Evolutionary conservation across 2,888 invertebrate species (phyloP), one percentile per base, ranked within the genome.

Genomic region (Tethea ocularis): DNA sequence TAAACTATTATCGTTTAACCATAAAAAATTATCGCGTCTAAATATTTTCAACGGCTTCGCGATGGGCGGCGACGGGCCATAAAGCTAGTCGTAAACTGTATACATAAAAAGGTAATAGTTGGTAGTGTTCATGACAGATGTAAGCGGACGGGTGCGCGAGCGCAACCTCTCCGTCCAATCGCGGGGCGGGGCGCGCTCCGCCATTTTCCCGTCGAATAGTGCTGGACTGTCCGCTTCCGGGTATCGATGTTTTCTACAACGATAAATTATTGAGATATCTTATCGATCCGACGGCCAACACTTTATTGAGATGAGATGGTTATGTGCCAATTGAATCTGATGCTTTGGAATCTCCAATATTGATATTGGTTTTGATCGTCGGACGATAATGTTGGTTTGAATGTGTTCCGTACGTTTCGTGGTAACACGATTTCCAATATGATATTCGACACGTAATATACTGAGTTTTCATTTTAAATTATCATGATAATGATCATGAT

Each of bases 21-120:
- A 83, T 88, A 88, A 89, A 89, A 84, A 80, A 80, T 85, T 85
- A 89, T 84, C 73, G 84, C 78, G 80, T 83, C 84, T 87, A 88
- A 89, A 88, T 88, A 88, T 88, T 87, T 86, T 84, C 82, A 84
- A 36, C 80, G 79, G 81, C 79, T 82, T 73, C 70, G 72, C 72
- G 75, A 80, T 82, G 78, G 83, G 80, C 78, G 81, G 76, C 68
- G 71, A 64, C 62, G 60, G 63, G 65, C 65, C 66, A 68, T 80
- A 80, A 81, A 82, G 70, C 67, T 71, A 69, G 75, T 74, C 77
- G 68, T 71, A 68, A 72, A 58, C 67, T 69, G 69, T 71, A 74
- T 74, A 77, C 75, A 80, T 83, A 83, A 83, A 86, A 82, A 83
- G 74, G 80, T 80, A 77, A 77, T 78, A 80, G 78, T 64, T 69